phyloP scores from a whole-genome alignment of 2,888 invertebrate species.

The Nezara viridula region DNA sequence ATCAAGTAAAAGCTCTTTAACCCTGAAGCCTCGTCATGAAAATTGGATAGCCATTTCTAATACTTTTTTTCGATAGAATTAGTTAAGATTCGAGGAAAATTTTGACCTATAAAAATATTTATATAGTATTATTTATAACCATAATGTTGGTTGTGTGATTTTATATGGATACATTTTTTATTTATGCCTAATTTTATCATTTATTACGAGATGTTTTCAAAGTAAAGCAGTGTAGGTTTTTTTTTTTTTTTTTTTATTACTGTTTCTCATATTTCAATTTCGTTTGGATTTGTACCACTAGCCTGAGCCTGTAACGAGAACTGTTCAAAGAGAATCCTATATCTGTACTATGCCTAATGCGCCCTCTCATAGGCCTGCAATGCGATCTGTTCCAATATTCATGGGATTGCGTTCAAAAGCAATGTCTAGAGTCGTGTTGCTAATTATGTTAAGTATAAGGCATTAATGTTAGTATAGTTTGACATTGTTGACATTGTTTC shows the following conservation, averaged over 20 bases:
- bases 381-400: neutral
- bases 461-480: neutral
- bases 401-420: neutral
- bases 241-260: too few relatives aligned
- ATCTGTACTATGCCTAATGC: neutral
- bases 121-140: too few relatives aligned
- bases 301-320: neutral
- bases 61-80: too few relatives aligned
- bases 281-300: neutral
- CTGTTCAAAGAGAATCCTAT: neutral
- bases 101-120: neutral
- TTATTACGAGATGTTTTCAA: neutral
- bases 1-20: neutral
- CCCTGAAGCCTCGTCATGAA: neutral
- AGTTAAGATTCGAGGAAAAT: neutral
- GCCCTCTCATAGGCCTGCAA: neutral
- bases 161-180: too few relatives aligned
- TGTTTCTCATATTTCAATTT: neutral
- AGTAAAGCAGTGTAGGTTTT: too few relatives aligned
- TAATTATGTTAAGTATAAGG: neutral
- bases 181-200: neutral
- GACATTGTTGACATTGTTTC: neutral
- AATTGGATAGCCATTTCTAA: neutral
- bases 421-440: neutral
- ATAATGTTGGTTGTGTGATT: too few relatives aligned